Percentiles rank a stretch among this genome's conserved stretches.
Conservation (phyloP, 2,888 invertebrate genomes). For the Rotaria macrura region DNA sequence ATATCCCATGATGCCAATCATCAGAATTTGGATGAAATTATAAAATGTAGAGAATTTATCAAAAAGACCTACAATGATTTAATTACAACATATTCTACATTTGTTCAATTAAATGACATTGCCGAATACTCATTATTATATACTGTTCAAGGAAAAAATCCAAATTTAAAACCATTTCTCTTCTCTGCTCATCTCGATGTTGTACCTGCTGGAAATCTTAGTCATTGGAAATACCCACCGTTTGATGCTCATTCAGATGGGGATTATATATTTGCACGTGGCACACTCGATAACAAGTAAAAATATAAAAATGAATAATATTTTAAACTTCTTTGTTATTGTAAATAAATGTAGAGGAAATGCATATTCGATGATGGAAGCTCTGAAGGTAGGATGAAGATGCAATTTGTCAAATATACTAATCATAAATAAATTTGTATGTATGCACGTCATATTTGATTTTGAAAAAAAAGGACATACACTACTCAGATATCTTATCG, state of each 20-base stretch:
- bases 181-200: slow-evolving; percentile 54
- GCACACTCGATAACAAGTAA: slow-evolving; percentile 54
- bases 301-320: not conserved
- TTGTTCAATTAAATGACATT: slow-evolving; percentile 40
- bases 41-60: slow-evolving; percentile 22
- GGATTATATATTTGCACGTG: slow-evolving; percentile 53
- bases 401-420: no score
- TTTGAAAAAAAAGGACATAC: not conserved
- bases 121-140: slow-evolving; percentile 51
- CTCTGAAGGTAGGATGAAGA: slow-evolving; percentile 39
- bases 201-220: slow-evolving; percentile 49
- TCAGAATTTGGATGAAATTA: slow-evolving; percentile 23
- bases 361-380: not conserved
- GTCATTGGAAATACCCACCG: slow-evolving; percentile 46
- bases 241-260: slow-evolving; percentile 51
- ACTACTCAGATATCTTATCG: not conserved
- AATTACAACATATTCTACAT: not conserved
- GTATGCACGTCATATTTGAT: no score
- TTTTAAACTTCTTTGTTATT: not conserved
- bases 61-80: not conserved
- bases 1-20: slow-evolving; percentile 11
- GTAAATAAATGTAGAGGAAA: not conserved
- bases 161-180: slow-evolving; percentile 49
- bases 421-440: no score
- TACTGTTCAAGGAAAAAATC: slow-evolving; percentile 47